These are phyloP conservation scores for Frankliniella fusca DNA, from an alignment of 2,888 invertebrate genomes.

Conservation along the genomic window DNA sequence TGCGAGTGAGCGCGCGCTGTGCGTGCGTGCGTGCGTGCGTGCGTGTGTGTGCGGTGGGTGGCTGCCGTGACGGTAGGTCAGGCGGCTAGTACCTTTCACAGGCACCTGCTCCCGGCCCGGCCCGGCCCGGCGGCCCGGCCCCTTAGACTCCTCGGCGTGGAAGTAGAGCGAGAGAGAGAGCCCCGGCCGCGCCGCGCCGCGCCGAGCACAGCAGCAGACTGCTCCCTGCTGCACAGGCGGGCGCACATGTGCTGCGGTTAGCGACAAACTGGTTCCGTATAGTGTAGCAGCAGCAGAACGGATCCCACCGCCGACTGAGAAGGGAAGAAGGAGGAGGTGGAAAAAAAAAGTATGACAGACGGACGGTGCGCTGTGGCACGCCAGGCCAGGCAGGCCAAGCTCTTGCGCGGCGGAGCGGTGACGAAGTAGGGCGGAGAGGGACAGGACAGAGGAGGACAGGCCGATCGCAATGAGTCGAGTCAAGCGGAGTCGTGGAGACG, in stretches of 20 bases:
- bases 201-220: no score
- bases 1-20: no score
- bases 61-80: no score
- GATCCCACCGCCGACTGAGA: neutral
- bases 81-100: no score
- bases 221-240: no score
- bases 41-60: no score
- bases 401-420: neutral
- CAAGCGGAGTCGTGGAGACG: no score
- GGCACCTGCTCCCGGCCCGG: neutral
- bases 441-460: no score
- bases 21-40: no score
- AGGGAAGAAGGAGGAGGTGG: neutral
- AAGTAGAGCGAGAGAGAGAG: constrained; percentile 10
- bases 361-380: neutral
- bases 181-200: neutral
- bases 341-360: neutral
- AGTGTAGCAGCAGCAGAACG: neutral
- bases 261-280: neutral
- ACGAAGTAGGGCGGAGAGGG: neutral
- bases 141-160: neutral
- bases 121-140: neutral
- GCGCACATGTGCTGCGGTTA: neutral
- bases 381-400: no score
- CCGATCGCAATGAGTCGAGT: no score